Conservation (phyloP, 2,797 vertebrate genomes). For the Pempheris klunzingeri region DNA sequence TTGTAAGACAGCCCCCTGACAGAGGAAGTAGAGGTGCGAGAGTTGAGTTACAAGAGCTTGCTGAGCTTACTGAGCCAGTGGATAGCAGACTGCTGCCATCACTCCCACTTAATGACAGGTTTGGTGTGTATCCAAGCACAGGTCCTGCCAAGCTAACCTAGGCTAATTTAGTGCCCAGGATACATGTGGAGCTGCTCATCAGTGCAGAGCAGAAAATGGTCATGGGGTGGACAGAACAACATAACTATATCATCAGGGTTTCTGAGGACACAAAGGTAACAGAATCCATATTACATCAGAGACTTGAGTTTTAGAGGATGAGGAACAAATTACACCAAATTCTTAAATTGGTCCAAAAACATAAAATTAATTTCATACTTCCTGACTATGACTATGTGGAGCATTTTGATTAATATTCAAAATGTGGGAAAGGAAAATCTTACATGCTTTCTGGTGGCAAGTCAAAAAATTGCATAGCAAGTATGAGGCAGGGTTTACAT, state of each 20-base stretch:
- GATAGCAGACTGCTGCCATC: slow-evolving; percentile 62
- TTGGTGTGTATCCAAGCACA: slow-evolving; percentile 56
- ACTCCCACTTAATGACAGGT: slow-evolving; percentile 65
- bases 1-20: slow-evolving; percentile 33
- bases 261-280: slow-evolving; percentile 1
- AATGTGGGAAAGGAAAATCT: not conserved
- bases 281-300: not conserved
- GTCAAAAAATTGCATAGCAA: not conserved
- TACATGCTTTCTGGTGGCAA: not conserved
- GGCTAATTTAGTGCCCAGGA: slow-evolving; percentile 62
- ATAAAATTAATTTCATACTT: not conserved
- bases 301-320: not conserved
- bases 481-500: not conserved
- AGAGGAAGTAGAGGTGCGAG: slow-evolving; percentile 61
- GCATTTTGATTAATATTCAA: not conserved
- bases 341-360: not conserved
- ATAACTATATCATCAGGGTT: slow-evolving; percentile 4
- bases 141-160: slow-evolving; percentile 65
- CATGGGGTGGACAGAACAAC: not conserved
- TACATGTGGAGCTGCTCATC: slow-evolving; percentile 34
- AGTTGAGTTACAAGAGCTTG: slow-evolving; percentile 61
- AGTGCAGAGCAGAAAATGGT: not conserved
- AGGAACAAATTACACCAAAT: not conserved
- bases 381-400: not conserved
- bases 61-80: slow-evolving; percentile 54